Base-by-base conservation (phyloP, 2,797 vertebrate species). In the Pempheris klunzingeri region DNA sequence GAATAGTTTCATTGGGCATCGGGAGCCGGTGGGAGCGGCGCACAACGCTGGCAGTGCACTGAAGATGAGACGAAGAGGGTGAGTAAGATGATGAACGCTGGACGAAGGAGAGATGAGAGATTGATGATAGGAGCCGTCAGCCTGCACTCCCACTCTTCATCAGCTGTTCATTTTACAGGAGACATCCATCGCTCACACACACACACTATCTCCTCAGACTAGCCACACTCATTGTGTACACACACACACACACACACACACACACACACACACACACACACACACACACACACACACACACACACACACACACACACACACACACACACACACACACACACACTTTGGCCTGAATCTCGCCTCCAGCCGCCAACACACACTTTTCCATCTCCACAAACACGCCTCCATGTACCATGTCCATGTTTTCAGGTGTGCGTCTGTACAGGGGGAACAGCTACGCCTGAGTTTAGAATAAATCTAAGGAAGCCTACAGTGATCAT, bases 131-230 rank as follows among this genome's bases (percentile, higher is more conserved):
- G 78, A 93, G 88, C 87, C 74, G 79, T 93, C 92, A 92, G 65
- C 71, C 75, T 24, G 78, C 73, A 71, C 87, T 81, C 79, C 17
- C 76, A 52, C 79, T 88, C 92, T 93, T 94, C 94, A 92, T 94
- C 94, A 89, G 90, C 85, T 94, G 81, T 84, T 94, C 89, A 94
- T 95, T 95, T 94, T 39, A 90, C 38, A 87, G 87, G 78, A 88
- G 67, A 85, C 80, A 66, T 72, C 82, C 78, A 80, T 79, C 78
- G 5, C 46, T 14, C 0, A 9, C 32, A 28, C 78, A 57, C 73
- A 64, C 58, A 68, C 67, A 58, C 47, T 2, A 20, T 54, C 70
- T 46, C 39, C 39, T 64, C 41, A 24, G 14, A 52, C 36, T 22
- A 38, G 43, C 57, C 44, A 34, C 43, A 50, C 47, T 30, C 32